A percentile compares a stretch with the other conserved stretches of the same genome.
Evolutionary conservation across 1,140 invertebrate genomes (phyloP).

Genomic region (Heliconius nattereri): DNA sequence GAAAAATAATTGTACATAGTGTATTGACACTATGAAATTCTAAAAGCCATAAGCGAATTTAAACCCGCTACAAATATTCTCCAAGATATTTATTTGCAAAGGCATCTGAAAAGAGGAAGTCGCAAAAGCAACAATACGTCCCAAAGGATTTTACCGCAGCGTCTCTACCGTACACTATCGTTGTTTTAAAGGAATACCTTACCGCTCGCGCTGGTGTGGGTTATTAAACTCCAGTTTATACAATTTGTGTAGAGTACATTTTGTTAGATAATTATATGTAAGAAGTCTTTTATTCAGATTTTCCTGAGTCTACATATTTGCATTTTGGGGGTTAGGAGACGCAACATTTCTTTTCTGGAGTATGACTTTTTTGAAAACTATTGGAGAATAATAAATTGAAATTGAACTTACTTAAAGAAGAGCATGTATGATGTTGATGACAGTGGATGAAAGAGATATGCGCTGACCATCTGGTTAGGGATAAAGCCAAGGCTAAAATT

Average conservation of each 20-base stretch:
- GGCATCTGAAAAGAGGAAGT: slow-evolving; percentile 13
- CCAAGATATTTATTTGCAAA: slow-evolving; percentile 13
- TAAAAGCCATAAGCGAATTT: neutral
- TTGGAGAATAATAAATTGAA: too few relatives aligned
- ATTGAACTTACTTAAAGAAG: too few relatives aligned
- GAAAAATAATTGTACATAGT: too few relatives aligned
- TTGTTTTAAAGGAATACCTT: slow-evolving; percentile 9
- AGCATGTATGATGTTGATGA: too few relatives aligned
- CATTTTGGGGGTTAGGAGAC: too few relatives aligned
- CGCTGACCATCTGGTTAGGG: too few relatives aligned
- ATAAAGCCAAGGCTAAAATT: too few relatives aligned
- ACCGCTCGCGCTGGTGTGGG: neutral
- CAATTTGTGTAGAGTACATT: neutral
- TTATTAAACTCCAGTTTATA: neutral
- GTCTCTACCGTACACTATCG: neutral
- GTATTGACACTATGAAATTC: neutral
- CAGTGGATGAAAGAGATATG: too few relatives aligned
- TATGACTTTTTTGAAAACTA: too few relatives aligned
- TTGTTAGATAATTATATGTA: neutral
- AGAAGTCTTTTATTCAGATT: too few relatives aligned
- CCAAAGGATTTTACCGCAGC: neutral
- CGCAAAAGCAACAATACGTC: slow-evolving; percentile 18
- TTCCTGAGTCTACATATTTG: too few relatives aligned
- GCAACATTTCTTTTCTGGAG: too few relatives aligned
- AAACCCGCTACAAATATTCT: slow-evolving; percentile 12